Base-by-base conservation (phyloP, 2,113 vertebrate species). In the Leptobrachium leishanense region DNA sequence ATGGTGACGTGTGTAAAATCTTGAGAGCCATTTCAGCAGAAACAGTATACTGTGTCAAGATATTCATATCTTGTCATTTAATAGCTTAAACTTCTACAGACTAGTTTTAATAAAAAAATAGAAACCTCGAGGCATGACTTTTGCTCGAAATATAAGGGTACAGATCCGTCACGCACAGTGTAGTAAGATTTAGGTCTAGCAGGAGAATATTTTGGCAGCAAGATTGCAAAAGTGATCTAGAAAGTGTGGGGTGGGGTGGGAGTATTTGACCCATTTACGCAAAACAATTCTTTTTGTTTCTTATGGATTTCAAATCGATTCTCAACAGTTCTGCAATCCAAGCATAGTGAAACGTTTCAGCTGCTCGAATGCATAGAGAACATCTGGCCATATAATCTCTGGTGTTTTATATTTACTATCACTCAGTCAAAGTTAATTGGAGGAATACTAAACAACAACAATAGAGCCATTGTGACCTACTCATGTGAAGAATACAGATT, bases 361-460 rank as follows among this genome's bases (percentile, higher is more conserved):
- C 70, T 64, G 50, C 46, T 31, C 62, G n/a, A 66, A 42, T 59
- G 63, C 77, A 79, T 12, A 53, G 8, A 50, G 57, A 71, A 80
- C 77, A 80, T 80, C 77, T 80, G 77, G 55, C 39, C 12, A 70
- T 59, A 57, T 66, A 74, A 77, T 59, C 66, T 72, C 12, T 66
- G 71, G 62, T 46, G 59, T 68, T 76, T 44, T 43, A 77, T 57
- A 77, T 77, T 66, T 77, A 54, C 75, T 68, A 68, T 77, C 46
- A 20, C 41, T 68, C 75, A 77, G 50, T 66, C 66, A 68, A 77
- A 77, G 68, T 63, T 68, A 77, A 77, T 68, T 68, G 75, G 53
- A 62, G 39, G 65, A 77, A 77, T 69, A 46, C 68, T 77, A 68
- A 68, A 77, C 75, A 43, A 53, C 57, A 77, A 77, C 75, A 77